Evolutionary conservation across 2,113 vertebrate species (phyloP), one percentile per base, ranked within the genome.

Genomic region (Zapornia atra): DNA sequence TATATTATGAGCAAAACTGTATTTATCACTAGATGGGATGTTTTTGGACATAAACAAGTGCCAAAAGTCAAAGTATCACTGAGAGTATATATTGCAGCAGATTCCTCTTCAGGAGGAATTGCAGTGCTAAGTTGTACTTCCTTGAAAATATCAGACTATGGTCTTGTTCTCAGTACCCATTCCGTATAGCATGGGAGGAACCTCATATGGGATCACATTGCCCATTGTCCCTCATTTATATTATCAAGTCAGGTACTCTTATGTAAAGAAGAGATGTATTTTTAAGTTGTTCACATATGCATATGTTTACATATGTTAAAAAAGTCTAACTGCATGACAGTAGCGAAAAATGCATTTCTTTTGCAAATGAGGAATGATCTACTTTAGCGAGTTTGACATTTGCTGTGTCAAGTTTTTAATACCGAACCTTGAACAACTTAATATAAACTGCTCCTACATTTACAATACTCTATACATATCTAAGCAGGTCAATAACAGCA

Each of bases 31-130:
- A 91, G 84, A 77, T 3, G 15, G 70, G 68, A 87, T 88, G 82
- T 46, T 93, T 92, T 88, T 95, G 70, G 79, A 82, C 71, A 91
- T 59, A 91, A 95, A 82, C 63, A 80, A 91, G 68, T 83, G 92
- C 92, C 90, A 96, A 90, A 93, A 84, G 65, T 79, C 63, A 54
- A 85, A 96, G 88, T 92, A 85, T 88, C 92, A 93, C 51, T 13
- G 84, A 51, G 54, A 88, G 71, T 18, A 70, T 93, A 88, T 44
- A 88, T 38, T 86, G 86, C 82, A 88, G 70, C 78, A 89, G 77
- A 82, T 82, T 84, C 65, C 64, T 85, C 57, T 34, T 82, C 70
- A 17, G 2, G 79, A n/a, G n/a, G n/a, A n/a, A n/a, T n/a, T n/a
- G n/a, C 75, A 59, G 53, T 60, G 60, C 82, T 68, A 88, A 19